phyloP scores from a whole-genome alignment of 2,113 vertebrate species.

The Lanius ludovicianus region DNA sequence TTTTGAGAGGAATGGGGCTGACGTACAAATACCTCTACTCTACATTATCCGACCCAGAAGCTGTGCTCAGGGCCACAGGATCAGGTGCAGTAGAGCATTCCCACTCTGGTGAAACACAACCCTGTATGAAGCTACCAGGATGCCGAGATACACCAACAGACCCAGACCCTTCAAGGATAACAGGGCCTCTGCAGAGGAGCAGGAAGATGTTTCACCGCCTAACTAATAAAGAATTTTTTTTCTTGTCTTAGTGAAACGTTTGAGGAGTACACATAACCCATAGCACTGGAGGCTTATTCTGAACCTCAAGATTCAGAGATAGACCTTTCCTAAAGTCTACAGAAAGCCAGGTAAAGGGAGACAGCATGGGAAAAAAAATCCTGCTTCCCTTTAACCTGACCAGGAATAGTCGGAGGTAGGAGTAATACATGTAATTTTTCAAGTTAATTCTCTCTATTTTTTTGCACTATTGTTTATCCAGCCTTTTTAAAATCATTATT shows the following conservation, averaged over 20 bases:
- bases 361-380: neutral
- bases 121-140: neutral
- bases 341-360: neutral
- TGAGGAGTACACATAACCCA: neutral
- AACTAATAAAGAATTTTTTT: neutral
- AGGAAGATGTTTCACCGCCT: neutral
- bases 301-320: neutral
- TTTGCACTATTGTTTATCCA: neutral
- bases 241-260: neutral
- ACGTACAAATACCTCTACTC: neutral
- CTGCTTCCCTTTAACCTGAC: neutral
- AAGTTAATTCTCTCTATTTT: neutral
- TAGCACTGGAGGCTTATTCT: neutral
- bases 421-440: neutral
- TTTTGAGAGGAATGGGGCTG: neutral
- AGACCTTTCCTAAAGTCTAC: neutral
- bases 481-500: neutral
- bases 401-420: neutral
- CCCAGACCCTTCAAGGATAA: neutral
- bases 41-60: neutral
- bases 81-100: neutral
- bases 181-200: neutral
- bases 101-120: neutral
- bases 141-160: neutral
- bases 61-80: neutral